Conservation (phyloP, 2,888 invertebrate species). For the Hypomecis punctinalis region DNA sequence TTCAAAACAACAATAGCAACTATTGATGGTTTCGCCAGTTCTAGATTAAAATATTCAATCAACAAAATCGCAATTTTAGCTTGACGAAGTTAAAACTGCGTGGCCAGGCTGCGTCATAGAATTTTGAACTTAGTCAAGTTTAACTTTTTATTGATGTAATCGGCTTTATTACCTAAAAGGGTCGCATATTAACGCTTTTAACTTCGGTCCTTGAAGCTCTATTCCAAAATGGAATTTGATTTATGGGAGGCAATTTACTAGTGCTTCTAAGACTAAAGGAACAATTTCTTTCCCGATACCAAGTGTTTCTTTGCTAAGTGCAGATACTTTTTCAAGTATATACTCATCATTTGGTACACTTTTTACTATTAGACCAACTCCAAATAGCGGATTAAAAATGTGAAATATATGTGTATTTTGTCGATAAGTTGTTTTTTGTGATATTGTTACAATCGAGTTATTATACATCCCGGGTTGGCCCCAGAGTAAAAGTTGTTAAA, state of each 20-base stretch:
- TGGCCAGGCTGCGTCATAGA: background rate
- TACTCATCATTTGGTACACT: too few species aligned
- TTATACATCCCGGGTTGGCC: too few species aligned
- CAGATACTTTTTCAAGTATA: too few species aligned
- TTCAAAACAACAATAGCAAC: too few species aligned
- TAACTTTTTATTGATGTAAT: conserved; percentile 1
- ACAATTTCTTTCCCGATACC: background rate
- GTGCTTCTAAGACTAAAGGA: background rate
- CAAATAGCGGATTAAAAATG: too few species aligned
- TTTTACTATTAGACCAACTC: too few species aligned
- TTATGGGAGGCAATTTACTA: background rate
- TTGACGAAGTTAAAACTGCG: conserved; percentile 2
- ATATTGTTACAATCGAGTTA: too few species aligned
- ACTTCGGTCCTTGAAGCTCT: background rate
- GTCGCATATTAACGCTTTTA: conserved; percentile 7
- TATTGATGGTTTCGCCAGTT: too few species aligned
- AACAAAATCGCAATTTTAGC: background rate
- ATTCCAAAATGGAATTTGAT: background rate
- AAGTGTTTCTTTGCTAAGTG: too few species aligned
- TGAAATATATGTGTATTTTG: too few species aligned
- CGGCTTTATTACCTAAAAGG: conserved; percentile 7
- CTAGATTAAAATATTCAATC: background rate
- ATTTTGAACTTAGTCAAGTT: conserved; percentile 3
- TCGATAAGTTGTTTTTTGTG: too few species aligned
- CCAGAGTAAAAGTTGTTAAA: too few species aligned